Evolutionary conservation across 92 coral and sea anemone species (phyloP).

Genomic region (Porites lobata): DNA sequence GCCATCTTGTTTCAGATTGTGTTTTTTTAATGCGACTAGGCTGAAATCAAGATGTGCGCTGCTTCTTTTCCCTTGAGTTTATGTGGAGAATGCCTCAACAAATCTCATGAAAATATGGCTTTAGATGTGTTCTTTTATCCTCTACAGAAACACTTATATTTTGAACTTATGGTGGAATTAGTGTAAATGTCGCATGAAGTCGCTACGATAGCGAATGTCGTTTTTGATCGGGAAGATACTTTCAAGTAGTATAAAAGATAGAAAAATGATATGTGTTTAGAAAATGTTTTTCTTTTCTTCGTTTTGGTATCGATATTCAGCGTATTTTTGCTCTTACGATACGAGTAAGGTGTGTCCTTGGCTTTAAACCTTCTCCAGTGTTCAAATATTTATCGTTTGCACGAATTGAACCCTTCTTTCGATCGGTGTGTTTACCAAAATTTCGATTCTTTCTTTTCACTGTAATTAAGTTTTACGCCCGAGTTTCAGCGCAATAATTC

Average conservation of each 20-base stretch:
- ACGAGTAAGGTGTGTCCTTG: conserved; percentile 39
- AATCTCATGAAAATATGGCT: background rate
- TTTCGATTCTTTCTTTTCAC: background rate
- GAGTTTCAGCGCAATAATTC: background rate
- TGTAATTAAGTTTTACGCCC: background rate
- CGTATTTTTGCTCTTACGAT: conserved; percentile 5
- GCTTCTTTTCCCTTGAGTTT: background rate
- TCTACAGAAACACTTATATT: conserved; percentile 2
- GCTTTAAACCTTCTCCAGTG: conserved; percentile 22
- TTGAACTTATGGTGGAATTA: background rate
- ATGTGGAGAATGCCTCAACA: background rate
- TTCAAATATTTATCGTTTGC: conserved; percentile 54
- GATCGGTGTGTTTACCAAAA: conserved; percentile 24
- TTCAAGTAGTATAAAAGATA: background rate
- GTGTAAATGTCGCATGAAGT: too few species aligned
- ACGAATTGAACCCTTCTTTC: conserved; percentile 14
- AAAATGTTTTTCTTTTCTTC: background rate
- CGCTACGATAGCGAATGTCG: background rate
- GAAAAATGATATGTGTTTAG: background rate
- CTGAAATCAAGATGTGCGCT: background rate
- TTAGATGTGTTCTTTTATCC: background rate
- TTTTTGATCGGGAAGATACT: background rate
- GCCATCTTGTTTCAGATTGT: conserved; percentile 40
- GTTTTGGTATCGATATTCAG: background rate
- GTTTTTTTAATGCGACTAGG: conserved; percentile 11